These are phyloP conservation scores for Tetrapedia diversipes DNA, from an alignment of 2,888 invertebrate genomes.

Conservation along the genomic window DNA sequence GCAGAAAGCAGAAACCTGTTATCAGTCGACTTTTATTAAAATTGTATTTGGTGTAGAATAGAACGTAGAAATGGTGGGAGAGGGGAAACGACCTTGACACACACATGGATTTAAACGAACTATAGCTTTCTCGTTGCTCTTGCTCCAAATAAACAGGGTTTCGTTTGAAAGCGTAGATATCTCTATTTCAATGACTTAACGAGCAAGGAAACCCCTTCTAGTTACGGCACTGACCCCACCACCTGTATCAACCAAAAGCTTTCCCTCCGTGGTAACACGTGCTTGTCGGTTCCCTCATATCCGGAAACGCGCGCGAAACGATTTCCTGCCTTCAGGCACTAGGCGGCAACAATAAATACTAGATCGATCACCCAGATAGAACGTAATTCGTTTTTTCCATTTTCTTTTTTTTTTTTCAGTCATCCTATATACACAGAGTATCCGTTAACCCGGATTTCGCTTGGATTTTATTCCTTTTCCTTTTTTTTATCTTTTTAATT, in stretches of 20 bases:
- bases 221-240: slow-evolving; percentile 43
- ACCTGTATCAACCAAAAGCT: slow-evolving; percentile 20
- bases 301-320: slow-evolving; percentile 51
- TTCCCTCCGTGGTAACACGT: slow-evolving; percentile 2
- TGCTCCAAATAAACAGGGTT: too few relatives aligned
- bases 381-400: background rate
- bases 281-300: background rate
- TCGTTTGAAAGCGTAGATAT: too few relatives aligned
- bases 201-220: slow-evolving; percentile 42
- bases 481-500: background rate
- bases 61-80: too few relatives aligned
- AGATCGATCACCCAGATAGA: slow-evolving; percentile 41
- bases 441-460: slow-evolving; percentile 4
- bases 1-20: too few relatives aligned
- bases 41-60: too few relatives aligned
- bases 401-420: background rate
- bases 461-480: background rate
- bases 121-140: too few relatives aligned
- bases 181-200: slow-evolving; percentile 19
- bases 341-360: slow-evolving; percentile 67
- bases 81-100: too few relatives aligned
- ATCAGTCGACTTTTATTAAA: too few relatives aligned
- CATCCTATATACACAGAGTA: background rate
- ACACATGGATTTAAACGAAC: too few relatives aligned
- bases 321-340: slow-evolving; percentile 73